Percentiles rank a stretch among this genome's conserved stretches.
phyloP scores from a whole-genome alignment of 2,113 vertebrate species.

The Egretta garzetta region DNA sequence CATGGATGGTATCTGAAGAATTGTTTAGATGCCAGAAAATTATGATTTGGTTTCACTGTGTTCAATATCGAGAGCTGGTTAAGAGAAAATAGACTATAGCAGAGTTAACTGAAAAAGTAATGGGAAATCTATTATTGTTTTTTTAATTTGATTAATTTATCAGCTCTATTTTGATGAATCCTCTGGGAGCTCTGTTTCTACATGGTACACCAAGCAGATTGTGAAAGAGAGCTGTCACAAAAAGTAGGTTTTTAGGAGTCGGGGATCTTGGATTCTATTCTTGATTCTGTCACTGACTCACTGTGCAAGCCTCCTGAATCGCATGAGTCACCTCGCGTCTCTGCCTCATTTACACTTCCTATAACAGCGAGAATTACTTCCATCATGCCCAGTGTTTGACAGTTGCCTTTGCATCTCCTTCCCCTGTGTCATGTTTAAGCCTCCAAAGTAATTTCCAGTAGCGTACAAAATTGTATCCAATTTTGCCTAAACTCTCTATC shows the following conservation, averaged over 20 bases:
- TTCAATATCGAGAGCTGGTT: background rate
- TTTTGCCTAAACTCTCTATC: background rate
- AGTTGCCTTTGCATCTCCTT: background rate
- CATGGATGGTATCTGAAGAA: background rate
- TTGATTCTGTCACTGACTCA: conserved; percentile 8
- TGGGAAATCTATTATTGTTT: background rate
- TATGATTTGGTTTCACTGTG: background rate
- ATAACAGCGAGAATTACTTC: background rate
- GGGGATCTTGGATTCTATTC: conserved; percentile 18
- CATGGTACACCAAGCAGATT: background rate
- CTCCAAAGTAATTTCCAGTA: background rate
- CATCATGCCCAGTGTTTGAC: background rate
- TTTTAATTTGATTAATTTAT: background rate
- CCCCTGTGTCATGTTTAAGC: background rate
- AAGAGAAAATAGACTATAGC: background rate
- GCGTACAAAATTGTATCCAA: background rate
- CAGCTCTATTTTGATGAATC: background rate
- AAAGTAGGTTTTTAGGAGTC: background rate
- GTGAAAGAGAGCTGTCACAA: background rate
- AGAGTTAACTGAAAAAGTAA: background rate
- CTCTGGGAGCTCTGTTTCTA: background rate
- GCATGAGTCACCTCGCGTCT: background rate
- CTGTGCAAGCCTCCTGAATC: background rate
- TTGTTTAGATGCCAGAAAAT: background rate
- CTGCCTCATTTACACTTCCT: conserved; percentile 25